A percentile compares a stretch with the other conserved stretches of the same genome.
Evolutionary conservation across 2,113 vertebrate species (phyloP).

Genomic region (Uria aalge): DNA sequence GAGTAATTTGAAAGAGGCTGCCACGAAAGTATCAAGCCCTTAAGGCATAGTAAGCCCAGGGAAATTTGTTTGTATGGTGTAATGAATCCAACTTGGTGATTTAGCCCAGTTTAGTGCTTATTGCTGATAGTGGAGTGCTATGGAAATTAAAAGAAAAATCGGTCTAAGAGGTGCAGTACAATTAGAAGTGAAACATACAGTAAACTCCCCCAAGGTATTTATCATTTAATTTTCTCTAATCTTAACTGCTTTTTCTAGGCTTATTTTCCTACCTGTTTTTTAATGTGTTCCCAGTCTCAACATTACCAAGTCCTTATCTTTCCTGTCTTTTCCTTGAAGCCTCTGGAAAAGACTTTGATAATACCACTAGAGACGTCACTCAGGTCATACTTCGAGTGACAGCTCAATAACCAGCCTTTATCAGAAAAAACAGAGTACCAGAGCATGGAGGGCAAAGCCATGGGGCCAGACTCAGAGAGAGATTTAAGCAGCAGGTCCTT

Average conservation of each 20-base stretch:
- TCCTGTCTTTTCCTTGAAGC: background rate
- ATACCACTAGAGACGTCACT: background rate
- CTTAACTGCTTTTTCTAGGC: background rate
- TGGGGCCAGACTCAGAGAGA: background rate
- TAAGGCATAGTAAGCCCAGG: background rate
- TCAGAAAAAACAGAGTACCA: background rate
- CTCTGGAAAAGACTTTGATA: background rate
- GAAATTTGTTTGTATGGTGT: slow-evolving; percentile 14
- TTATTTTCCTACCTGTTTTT: background rate
- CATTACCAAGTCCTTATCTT: background rate
- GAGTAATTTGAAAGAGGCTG: background rate
- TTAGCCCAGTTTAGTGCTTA: slow-evolving; percentile 3
- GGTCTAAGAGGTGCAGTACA: background rate
- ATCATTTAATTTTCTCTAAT: background rate
- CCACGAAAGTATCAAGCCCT: background rate
- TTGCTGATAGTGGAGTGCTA: background rate
- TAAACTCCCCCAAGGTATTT: background rate
- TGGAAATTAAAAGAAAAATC: slow-evolving; percentile 29
- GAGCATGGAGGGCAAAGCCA: accelerated
- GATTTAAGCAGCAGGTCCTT: background rate
- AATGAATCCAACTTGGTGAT: slow-evolving; percentile 12
- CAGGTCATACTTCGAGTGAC: background rate
- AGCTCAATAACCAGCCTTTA: background rate
- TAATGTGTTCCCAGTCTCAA: background rate
- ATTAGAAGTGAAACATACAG: background rate